Conservation (phyloP, 2,797 vertebrate genomes). For the Lacerta bilineata region DNA sequence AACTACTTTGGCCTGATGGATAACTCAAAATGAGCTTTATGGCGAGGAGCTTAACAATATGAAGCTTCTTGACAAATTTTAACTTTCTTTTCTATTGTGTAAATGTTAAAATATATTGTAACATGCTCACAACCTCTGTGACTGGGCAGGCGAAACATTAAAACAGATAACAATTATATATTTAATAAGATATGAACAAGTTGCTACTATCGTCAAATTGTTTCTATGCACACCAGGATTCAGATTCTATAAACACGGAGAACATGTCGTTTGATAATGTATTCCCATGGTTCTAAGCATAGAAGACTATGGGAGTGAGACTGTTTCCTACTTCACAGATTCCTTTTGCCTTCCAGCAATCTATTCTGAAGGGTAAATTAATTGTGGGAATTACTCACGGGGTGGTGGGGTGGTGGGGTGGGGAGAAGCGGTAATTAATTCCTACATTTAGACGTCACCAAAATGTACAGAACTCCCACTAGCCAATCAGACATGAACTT, state of each 20-base stretch:
- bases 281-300: conserved; percentile 54
- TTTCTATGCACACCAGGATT: conserved; percentile 40
- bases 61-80: neutral
- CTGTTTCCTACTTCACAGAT: conserved; percentile 61
- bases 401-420: too few species aligned
- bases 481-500: conserved; percentile 39
- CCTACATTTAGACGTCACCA: conserved; percentile 40
- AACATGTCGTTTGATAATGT: conserved; percentile 39
- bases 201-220: neutral
- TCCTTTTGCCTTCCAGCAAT: conserved; percentile 58
- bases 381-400: conserved; percentile 56
- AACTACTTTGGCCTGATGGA: too few species aligned
- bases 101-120: neutral
- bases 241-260: conserved; percentile 36
- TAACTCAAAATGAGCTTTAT: neutral
- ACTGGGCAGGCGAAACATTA: neutral
- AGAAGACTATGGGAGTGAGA: conserved; percentile 50
- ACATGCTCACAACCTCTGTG: neutral
- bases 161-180: neutral
- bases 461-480: conserved; percentile 29
- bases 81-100: neutral
- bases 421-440: conserved; percentile 26
- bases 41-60: neutral
- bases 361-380: conserved; percentile 63
- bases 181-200: neutral